Percentiles rank a stretch among this genome's conserved stretches.
Conservation (phyloP, 2,113 vertebrate species). For the Tursiops truncatus region DNA sequence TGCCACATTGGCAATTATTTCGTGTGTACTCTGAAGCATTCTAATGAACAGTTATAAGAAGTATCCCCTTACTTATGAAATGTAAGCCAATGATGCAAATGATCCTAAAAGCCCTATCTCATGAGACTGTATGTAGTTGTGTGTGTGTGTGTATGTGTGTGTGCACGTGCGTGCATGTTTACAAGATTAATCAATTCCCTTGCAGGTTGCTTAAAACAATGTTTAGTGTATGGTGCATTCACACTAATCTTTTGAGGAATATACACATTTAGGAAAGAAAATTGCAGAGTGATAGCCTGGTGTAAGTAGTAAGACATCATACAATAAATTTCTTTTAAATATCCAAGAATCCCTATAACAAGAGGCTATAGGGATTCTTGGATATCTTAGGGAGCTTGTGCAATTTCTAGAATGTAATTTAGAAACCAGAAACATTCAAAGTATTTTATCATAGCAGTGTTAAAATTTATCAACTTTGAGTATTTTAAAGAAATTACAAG, state of each 20-base stretch:
- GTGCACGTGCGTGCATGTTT: accelerated
- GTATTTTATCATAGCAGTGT: background rate
- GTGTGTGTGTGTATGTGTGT: background rate
- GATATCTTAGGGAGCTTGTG: background rate
- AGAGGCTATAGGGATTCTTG: background rate
- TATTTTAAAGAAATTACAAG: background rate
- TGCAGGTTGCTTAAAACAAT: background rate
- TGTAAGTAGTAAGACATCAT: background rate
- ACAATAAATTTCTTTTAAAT: background rate
- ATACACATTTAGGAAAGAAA: background rate
- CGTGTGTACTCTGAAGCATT: background rate
- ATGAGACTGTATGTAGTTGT: background rate
- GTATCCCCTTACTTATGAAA: background rate
- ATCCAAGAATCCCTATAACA: background rate
- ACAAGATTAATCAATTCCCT: background rate
- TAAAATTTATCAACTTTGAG: background rate
- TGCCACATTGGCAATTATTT: constrained; percentile 22
- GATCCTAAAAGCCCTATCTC: background rate
- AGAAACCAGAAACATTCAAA: background rate
- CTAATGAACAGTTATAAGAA: constrained; percentile 20
- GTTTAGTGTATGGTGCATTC: background rate
- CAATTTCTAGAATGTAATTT: background rate
- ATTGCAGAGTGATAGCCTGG: background rate
- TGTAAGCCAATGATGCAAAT: background rate
- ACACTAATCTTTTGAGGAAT: background rate